Evolutionary conservation across 2,888 invertebrate genomes (phyloP).

Genomic region (Thereva nobilitata): DNA sequence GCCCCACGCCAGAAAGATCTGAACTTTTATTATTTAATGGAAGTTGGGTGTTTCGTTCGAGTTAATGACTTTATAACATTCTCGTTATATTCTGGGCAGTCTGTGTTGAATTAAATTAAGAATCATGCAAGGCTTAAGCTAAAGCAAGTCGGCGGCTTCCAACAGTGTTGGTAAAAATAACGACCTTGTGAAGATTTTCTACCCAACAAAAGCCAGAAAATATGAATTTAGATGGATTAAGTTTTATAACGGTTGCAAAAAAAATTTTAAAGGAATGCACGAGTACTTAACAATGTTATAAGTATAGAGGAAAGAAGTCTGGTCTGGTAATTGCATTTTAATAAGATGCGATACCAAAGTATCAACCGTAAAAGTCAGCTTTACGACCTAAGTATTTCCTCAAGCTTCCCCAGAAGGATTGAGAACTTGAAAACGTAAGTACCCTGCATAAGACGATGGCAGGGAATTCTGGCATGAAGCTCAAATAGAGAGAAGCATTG

Average conservation of each 20-base stretch:
- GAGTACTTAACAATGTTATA: conserved; percentile 24
- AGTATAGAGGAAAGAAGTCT: conserved; percentile 1
- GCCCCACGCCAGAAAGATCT: conserved; percentile 9
- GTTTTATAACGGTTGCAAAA: no score
- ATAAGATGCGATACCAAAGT: conserved; percentile 29
- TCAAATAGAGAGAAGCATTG: no score
- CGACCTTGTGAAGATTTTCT: background rate
- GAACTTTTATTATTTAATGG: conserved; percentile 36
- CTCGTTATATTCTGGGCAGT: conserved; percentile 22
- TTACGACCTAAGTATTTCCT: conserved; percentile 14
- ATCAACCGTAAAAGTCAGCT: conserved; percentile 20
- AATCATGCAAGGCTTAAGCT: background rate
- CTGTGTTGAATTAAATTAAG: background rate
- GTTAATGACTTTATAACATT: conserved; percentile 35
- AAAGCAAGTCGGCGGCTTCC: conserved; percentile 3
- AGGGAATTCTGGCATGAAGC: no score
- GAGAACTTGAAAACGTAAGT: background rate
- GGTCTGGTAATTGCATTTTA: conserved; percentile 25
- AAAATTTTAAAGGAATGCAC: background rate
- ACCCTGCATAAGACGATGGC: no score
- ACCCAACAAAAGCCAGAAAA: background rate
- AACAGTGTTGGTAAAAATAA: background rate
- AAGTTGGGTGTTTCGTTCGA: conserved; percentile 32
- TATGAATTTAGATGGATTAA: background rate
- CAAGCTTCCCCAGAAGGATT: conserved; percentile 7